Base-by-base conservation (phyloP, 2,888 invertebrate species). In the Schizotus pectinicornis region DNA sequence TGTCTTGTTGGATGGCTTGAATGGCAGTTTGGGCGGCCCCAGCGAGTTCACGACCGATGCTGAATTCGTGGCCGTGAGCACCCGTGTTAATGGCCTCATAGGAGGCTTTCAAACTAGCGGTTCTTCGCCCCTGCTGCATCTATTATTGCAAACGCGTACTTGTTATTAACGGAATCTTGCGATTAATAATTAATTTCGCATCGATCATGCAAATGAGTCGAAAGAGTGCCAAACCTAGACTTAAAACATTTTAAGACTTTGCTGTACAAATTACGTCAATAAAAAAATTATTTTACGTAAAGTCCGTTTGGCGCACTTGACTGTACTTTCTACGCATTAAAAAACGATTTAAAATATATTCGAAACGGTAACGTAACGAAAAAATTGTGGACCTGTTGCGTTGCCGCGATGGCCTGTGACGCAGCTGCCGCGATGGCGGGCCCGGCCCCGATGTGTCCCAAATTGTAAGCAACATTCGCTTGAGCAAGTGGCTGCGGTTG, bases 371-470 rank as follows among this genome's bases (percentile, higher is more conserved):
- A 22, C 22, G 22, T 22, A 22, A 22, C 22, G 22, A 11, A 45
- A 31, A 11, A 32, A 6, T 6, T 8, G 7, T 33, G 34, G 13
- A 88, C 88, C 84, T 92, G 92, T 73, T 97, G 96, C 1, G 98
- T 97, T 0, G 95, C 95, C 3, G 94, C 95, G 60, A 98, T 96
- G 0, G 97, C 97, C 77, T 97, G 95, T 13, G 95, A 95, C 0
- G 96, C 97, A 0, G 97, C 96, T 0, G 92, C 94, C 0, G 94
- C 95, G 53, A 97, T 94, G 0, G 95, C 94, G 71, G 91, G 91
- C 52, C 89, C 93, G 0, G 93, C 92, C n/a, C 91, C 91, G 70
- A 90, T 87, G 68, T 94, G 93, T 8, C 92, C 91, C 46, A 94
- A 81, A 68, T 85, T 86, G 70, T 91, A 92, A 32, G 87, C 83